A percentile compares a stretch with the other conserved stretches of the same genome.
phyloP scores from a whole-genome alignment of 2,113 vertebrate genomes.

The Apaloderma vittatum region DNA sequence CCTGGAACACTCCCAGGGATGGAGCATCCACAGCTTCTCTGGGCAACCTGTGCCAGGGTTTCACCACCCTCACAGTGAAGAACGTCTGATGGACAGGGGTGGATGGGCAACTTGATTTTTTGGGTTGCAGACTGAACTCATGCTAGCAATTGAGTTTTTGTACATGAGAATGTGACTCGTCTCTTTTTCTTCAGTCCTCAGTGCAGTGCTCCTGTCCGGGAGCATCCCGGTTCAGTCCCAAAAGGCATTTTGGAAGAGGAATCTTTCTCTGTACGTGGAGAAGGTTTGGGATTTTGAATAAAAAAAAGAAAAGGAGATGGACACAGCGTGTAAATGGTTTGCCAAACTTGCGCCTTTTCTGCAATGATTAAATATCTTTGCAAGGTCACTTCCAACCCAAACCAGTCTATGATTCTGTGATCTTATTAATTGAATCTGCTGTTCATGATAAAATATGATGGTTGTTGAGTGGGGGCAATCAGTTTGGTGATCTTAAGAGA shows the following conservation, averaged over 20 bases:
- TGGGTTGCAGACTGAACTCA: neutral
- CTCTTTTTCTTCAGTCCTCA: neutral
- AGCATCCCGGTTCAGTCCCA: neutral
- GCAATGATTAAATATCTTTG: neutral
- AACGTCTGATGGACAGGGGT: neutral
- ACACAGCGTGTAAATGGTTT: neutral
- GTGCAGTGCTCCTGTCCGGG: neutral
- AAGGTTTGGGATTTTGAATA: neutral
- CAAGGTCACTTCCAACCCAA: neutral
- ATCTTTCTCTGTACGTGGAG: neutral
- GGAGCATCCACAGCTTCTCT: too few species aligned
- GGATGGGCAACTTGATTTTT: neutral
- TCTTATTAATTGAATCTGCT: neutral
- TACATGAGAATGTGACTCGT: fast-evolving
- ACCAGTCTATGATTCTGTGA: neutral
- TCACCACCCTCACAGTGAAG: neutral
- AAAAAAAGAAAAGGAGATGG: neutral
- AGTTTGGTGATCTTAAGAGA: neutral
- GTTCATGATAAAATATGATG: neutral
- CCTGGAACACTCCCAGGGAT: neutral
- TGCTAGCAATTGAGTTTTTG: neutral
- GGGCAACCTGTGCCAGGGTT: neutral
- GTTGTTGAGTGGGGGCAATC: neutral
- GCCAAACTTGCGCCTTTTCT: neutral
- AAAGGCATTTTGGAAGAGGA: neutral